Evolutionary conservation across 2,797 vertebrate species (phyloP), one percentile per base, ranked within the genome.

Genomic region (Notolabrus celidotus): DNA sequence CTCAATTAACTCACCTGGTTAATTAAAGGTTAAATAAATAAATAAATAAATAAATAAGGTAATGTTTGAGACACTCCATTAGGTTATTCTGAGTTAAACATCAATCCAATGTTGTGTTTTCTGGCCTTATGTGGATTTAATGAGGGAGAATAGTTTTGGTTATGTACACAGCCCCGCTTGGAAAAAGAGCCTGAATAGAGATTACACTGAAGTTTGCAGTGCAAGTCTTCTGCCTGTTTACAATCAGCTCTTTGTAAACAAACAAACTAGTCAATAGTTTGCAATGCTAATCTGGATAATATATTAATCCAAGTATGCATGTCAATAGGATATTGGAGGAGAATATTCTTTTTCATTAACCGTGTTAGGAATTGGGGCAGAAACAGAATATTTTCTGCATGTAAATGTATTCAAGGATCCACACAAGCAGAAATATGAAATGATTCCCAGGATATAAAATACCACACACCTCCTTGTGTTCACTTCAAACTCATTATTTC

Each of bases 401-500:
- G 45, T 47, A 12, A 47, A 16, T 16, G 7, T 16, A 9, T 15
- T 25, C 23, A 25, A 15, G 8, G 17, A n/a, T 17, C 41, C 2
- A 9, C 33, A 34, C 15, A 47, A 22, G 33, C 34, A 23, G 16
- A 5, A 51, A 45, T 10, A 33, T 25, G 9, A 42, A 49, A 60
- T 45, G 38, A 33, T 52, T 10, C n/a, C 36, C 2, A 49, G 19
- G 4, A 50, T 65, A 16, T 16, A 38, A 1, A 36, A 36, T 12
- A 14, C 36, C 23, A 15, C 7, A 60, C 23, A 29, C n/a, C 11
- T 33, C 29, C 38, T 34, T 57, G 23, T 20, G 17, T 15, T 1
- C 2, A 19, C 23, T 56, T 58, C 39, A 64, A 50, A 31, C 14
- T 23, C 38, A 54, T 64, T 17, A 27, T 34, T 77, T 38, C 3